These are phyloP conservation scores for Hyles euphorbiae DNA, from an alignment of 1,140 invertebrate genomes.

Conservation along the genomic window DNA sequence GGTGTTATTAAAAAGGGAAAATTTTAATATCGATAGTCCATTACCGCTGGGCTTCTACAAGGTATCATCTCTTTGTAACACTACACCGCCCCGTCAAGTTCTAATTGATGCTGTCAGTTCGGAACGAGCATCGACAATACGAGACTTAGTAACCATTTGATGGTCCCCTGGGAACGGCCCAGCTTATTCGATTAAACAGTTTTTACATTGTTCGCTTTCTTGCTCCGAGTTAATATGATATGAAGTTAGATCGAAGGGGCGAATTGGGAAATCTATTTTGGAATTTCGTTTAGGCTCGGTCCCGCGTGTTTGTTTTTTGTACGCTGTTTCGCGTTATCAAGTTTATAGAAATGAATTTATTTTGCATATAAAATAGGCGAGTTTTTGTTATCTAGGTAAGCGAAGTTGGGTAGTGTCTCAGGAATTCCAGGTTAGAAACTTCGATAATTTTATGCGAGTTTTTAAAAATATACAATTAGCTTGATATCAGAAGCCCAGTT, in stretches of 20 bases:
- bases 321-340: too few species aligned
- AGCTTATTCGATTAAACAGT: constrained; percentile 41
- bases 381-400: too few species aligned
- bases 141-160: constrained; percentile 38
- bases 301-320: too few species aligned
- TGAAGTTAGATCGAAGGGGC: constrained; percentile 1
- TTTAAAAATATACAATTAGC: too few species aligned
- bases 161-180: constrained; percentile 43
- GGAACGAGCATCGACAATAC: constrained; percentile 39
- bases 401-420: too few species aligned
- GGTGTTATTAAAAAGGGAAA: neutral
- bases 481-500: too few species aligned
- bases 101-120: constrained; percentile 70
- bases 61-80: constrained; percentile 55
- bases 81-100: constrained; percentile 53
- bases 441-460: too few species aligned
- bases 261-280: too few species aligned
- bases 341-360: too few species aligned
- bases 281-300: too few species aligned
- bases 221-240: neutral
- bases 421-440: too few species aligned
- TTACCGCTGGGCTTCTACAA: constrained; percentile 45
- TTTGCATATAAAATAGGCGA: too few species aligned
- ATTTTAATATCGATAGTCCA: constrained; percentile 35
- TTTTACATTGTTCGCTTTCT: constrained; percentile 24